A percentile compares a stretch with the other conserved stretches of the same genome.
Conservation (phyloP, 2,888 invertebrate species). For the Phymatocera aterrima region DNA sequence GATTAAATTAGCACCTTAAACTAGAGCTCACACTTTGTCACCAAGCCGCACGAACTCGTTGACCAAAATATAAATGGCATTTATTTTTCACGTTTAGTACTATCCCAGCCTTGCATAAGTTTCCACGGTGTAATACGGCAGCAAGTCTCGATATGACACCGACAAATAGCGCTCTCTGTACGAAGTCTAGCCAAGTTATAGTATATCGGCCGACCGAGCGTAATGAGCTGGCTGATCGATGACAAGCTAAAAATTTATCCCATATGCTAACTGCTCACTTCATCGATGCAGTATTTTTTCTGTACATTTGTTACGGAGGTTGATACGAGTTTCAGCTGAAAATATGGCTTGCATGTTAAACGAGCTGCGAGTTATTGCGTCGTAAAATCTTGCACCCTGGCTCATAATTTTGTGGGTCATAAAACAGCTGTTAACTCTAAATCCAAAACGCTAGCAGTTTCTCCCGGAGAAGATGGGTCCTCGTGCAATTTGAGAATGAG, state of each 20-base stretch:
- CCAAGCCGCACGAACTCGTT: constrained; percentile 20
- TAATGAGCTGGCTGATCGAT: constrained; percentile 33
- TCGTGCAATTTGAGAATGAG: constrained; percentile 46
- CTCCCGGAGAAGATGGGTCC: constrained; percentile 19
- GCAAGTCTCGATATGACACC: not conserved
- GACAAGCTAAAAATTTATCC: constrained; percentile 2
- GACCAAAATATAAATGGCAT: constrained; percentile 11
- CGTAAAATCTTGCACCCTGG: constrained; percentile 54
- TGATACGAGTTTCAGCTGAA: constrained; percentile 43
- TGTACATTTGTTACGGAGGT: not conserved
- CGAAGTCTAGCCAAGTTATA: constrained; percentile 27
- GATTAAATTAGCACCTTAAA: constrained; percentile 26
- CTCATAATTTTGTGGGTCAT: constrained; percentile 58
- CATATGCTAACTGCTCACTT: not conserved
- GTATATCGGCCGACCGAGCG: constrained; percentile 17
- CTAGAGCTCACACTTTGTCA: constrained; percentile 12
- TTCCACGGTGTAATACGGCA: not conserved
- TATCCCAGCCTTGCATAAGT: not conserved
- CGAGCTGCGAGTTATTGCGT: constrained; percentile 55
- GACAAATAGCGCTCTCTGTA: constrained; percentile 24
- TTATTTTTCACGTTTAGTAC: not conserved
- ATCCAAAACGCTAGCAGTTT: constrained; percentile 45
- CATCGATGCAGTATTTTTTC: not conserved
- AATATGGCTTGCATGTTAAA: constrained; percentile 55
- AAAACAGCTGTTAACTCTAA: constrained; percentile 53